Evolutionary conservation across 2,888 invertebrate species (phyloP), one percentile per base, ranked within the genome.

Genomic region (Melinaea menophilus): DNA sequence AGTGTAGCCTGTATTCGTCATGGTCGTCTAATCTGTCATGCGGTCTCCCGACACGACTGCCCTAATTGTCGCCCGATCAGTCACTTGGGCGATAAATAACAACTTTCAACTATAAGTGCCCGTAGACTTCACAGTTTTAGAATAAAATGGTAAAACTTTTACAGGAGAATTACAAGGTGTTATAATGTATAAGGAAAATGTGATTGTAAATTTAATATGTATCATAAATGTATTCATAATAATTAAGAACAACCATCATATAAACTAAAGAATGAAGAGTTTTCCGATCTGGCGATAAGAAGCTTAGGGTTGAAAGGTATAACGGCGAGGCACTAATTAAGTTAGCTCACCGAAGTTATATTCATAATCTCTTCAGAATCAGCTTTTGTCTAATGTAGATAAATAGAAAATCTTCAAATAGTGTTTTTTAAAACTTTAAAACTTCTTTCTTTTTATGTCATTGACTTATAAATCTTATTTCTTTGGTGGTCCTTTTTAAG

Each of bases 31-130:
- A 70, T 70, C 66, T 56, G 65, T 70, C 70, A 69, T 55, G 68
- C 66, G 68, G 68, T 67, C 65, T 63, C 62, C 68, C 63, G 41
- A 64, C 66, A 63, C 64, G 70, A 69, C 69, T 59, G 58, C 56
- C 62, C 61, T 65, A 67, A 70, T 69, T 63, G 67, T 60, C 34
- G 45, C 45, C 47, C 69, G 61, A 68, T 70, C 67, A 63, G 63
- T 68, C 66, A 66, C 60, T 67, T 64, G 61, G 64, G 59, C 56
- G 41, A 66, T 68, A 68, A 69, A 69, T 68, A 69, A 67, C 65
- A 61, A 57, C 51, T 51, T 56, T 41, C 37, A 1, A 35, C 57
- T 41, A 9, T 41, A 41, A 5, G 41, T 41, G 9, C 41, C 7
- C 9, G 11, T 41, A 41, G 7, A 9, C 9, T 41, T 41, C 3